These are phyloP conservation scores for Celastrina argiolus DNA, from an alignment of 2,888 invertebrate genomes.

Conservation along the genomic window DNA sequence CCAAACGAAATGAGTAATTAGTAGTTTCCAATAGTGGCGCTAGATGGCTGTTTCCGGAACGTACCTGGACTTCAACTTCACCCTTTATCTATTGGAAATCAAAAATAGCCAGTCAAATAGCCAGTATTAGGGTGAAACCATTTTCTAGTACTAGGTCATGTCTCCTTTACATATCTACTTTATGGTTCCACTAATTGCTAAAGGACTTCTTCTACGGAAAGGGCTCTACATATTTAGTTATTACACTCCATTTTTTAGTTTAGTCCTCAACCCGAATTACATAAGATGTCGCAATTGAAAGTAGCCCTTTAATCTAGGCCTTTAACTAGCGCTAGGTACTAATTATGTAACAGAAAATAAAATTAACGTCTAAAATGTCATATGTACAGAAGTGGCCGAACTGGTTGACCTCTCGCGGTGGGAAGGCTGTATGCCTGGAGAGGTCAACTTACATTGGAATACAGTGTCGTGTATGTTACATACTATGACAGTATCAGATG, in stretches of 20 bases:
- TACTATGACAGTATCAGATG: slow-evolving; percentile 9
- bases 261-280: not conserved
- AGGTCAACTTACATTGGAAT: not conserved
- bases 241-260: not conserved
- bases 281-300: not conserved
- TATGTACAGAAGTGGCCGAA: not conserved
- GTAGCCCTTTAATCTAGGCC: not conserved
- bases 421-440: not conserved
- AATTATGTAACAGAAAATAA: slow-evolving; percentile 11
- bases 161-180: too few species aligned
- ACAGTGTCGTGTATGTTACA: slow-evolving; percentile 5
- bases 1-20: too few species aligned
- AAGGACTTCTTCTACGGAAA: too few species aligned
- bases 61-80: too few species aligned
- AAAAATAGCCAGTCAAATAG: too few species aligned
- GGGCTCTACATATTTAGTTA: too few species aligned
- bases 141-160: too few species aligned
- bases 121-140: too few species aligned
- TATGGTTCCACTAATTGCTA: too few species aligned
- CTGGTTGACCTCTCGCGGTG: not conserved
- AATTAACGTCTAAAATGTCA: slow-evolving; percentile 15
- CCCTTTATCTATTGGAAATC: too few species aligned
- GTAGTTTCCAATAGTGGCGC: too few species aligned
- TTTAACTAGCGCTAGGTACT: slow-evolving; percentile 8
- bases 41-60: too few species aligned